These are phyloP conservation scores for Sorex araneus DNA, from an alignment of 2,113 vertebrate species.

Conservation along the genomic window DNA sequence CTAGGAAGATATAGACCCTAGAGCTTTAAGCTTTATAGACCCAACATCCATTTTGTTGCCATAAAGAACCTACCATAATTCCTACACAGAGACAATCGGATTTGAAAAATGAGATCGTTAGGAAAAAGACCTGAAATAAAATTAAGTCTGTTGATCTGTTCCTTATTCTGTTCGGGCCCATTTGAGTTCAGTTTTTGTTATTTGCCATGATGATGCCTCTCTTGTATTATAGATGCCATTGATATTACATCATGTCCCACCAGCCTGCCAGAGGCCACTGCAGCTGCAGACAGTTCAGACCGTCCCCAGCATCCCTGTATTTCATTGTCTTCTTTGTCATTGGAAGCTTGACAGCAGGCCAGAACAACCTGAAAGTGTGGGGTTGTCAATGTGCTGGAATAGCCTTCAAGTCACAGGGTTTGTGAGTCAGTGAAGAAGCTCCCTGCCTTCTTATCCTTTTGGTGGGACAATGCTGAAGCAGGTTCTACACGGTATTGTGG, in stretches of 20 bases:
- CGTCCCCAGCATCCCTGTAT: neutral
- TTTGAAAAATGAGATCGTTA: neutral
- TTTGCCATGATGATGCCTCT: neutral
- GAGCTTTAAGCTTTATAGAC: neutral
- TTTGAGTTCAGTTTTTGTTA: neutral
- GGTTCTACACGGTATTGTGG: neutral
- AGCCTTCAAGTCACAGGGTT: neutral
- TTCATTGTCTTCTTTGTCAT: neutral
- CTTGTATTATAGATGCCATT: neutral
- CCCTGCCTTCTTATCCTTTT: neutral
- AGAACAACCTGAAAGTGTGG: neutral
- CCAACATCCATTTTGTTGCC: neutral
- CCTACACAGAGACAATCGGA: neutral
- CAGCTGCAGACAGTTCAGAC: neutral
- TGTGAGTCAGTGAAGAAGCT: neutral
- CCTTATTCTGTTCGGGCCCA: neutral
- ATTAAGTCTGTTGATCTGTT: neutral
- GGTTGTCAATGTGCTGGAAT: neutral
- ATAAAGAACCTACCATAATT: neutral
- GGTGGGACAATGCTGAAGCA: neutral
- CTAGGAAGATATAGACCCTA: neutral
- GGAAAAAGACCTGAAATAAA: neutral
- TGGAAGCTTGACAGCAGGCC: neutral
- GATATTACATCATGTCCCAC: neutral
- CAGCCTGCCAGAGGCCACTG: neutral